Evolutionary conservation across 2,113 vertebrate species (phyloP), one percentile per base, ranked within the genome.

Genomic region (Choloepus hoffmanni): DNA sequence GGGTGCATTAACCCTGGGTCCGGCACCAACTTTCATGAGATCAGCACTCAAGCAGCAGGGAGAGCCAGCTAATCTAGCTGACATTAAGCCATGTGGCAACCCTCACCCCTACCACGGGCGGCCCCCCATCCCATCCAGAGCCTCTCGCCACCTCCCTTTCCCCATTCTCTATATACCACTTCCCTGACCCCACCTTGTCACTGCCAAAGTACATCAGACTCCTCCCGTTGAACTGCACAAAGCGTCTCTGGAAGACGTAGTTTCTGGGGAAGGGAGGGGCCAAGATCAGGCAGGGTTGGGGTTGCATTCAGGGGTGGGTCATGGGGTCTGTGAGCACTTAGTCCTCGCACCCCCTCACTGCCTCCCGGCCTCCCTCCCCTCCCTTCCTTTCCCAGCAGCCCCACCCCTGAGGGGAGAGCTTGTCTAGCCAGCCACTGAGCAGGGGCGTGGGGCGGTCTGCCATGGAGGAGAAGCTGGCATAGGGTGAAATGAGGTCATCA

Each of bases 211-310:
- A 99, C 99, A 99, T 99, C 97, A 99, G 98, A 95, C 99, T 99
- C 96, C 99, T 99, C 16, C 99, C 99, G 0, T 99, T 99, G 50
- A 99, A 99, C 97, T 99, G 99, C 96, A 99, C 98, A 1, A 99
- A 99, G 82, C 99, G 99, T 93, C 99, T 99, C 98, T 99, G 99
- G 98, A 99, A 99, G 96, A 99, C 99, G 15, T 99, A 99, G 98
- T 99, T 99, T 98, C 99, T 99, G 97, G 85, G 93, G 79, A 97
- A 55, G 62, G 92, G 86, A 98, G 89, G 89, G 84, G n/a, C 55
- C 5, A 7, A 92, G 62, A 74, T 95, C 26, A 92, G 43, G 79
- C 40, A 72, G 63, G n/a, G 6, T 45, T 63, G n/a, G 55, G 85
- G 79, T 12, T 48, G 21, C 26, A 53, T 33, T 11, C 63, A 36